These are phyloP conservation scores for Agrotis puta DNA, from an alignment of 2,888 invertebrate species.

Conservation along the genomic window DNA sequence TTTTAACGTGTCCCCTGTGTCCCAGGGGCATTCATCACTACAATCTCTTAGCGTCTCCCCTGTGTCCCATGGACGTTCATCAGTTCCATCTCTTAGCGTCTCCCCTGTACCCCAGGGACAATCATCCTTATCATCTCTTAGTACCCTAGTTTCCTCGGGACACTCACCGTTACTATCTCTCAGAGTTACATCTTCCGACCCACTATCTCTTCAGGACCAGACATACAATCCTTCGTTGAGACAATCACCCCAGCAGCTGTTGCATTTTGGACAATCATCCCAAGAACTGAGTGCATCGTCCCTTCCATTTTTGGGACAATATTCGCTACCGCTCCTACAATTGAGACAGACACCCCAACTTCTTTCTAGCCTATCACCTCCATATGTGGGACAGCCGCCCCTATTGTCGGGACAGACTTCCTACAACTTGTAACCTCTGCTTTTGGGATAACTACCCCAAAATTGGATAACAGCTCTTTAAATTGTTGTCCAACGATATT, in stretches of 20 bases:
- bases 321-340: not conserved
- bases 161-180: not conserved
- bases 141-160: not conserved
- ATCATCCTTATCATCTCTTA: not conserved
- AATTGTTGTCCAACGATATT: not conserved
- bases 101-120: not conserved
- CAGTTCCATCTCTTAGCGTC: not conserved
- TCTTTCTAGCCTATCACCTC: not conserved
- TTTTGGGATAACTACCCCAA: not conserved
- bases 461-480: constrained; percentile 11
- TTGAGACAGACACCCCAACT: not conserved
- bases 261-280: not conserved
- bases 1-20: not conserved
- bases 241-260: not conserved
- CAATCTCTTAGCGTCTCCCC: not conserved
- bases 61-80: not conserved
- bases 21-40: not conserved
- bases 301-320: not conserved
- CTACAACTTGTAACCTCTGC: not conserved
- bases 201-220: not conserved
- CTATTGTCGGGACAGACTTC: not conserved
- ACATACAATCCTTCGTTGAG: not conserved
- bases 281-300: not conserved
- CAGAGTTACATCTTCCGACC: not conserved
- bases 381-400: not conserved